Evolutionary conservation across 2,797 vertebrate genomes (phyloP).

Genomic region (Neomorphus geoffroyi): DNA sequence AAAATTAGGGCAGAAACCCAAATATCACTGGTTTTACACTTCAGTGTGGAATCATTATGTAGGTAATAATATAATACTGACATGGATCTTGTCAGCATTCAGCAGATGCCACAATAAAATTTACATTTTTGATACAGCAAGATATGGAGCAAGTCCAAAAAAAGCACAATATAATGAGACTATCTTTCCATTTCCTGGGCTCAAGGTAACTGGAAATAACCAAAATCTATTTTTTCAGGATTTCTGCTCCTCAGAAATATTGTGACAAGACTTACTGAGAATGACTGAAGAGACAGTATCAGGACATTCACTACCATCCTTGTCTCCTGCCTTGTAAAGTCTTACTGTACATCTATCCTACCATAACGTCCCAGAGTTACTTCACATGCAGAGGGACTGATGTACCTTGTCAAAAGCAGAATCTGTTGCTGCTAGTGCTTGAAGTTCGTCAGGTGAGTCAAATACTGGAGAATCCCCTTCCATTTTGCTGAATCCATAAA

Average conservation of each 20-base stretch:
- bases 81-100: neutral
- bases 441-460: conserved; percentile 26
- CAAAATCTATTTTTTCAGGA: neutral
- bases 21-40: neutral
- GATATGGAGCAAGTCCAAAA: neutral
- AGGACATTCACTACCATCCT: neutral
- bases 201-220: neutral
- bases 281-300: neutral
- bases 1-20: neutral
- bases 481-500: conserved; percentile 61
- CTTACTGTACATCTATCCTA: neutral
- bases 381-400: neutral
- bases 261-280: neutral
- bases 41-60: neutral
- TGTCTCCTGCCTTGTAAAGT: neutral
- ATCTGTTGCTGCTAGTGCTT: conserved; percentile 12
- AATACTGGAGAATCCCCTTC: conserved; percentile 37
- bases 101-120: neutral
- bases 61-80: neutral
- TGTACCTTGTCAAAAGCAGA: conserved; percentile 9
- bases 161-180: neutral
- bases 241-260: neutral
- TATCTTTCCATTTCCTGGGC: neutral
- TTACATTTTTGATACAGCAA: neutral
- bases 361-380: neutral